phyloP scores from a whole-genome alignment of 2,113 vertebrate genomes.

The Hipposideros armiger region DNA sequence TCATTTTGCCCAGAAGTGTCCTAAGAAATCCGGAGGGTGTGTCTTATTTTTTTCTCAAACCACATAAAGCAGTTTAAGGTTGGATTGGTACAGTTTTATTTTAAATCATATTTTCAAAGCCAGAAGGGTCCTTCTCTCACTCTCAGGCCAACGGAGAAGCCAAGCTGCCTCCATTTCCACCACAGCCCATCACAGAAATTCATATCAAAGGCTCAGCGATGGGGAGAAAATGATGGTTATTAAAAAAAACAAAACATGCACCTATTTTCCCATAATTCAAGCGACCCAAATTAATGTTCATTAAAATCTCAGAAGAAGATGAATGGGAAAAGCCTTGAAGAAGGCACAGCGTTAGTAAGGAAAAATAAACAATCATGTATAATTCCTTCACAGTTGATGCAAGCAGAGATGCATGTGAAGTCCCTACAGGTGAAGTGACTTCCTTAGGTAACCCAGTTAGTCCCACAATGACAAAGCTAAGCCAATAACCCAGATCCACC shows the following conservation, averaged over 20 bases:
- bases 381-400: not conserved
- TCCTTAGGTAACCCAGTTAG: not conserved
- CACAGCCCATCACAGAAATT: not conserved
- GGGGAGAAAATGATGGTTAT: not conserved
- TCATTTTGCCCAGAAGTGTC: not conserved
- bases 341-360: not conserved
- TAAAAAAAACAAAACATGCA: not conserved
- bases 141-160: not conserved
- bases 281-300: not conserved
- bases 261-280: not conserved
- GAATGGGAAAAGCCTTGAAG: not conserved
- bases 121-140: not conserved
- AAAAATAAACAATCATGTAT: not conserved
- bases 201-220: not conserved
- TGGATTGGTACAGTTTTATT: not conserved
- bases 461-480: not conserved
- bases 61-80: not conserved
- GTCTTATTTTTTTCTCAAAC: slow-evolving; percentile 7
- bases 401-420: not conserved
- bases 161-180: not conserved
- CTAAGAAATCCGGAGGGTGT: not conserved
- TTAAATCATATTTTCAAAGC: not conserved
- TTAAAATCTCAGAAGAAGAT: not conserved
- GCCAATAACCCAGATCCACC: not conserved
- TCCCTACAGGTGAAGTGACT: not conserved